Evolutionary conservation across 2,113 vertebrate genomes (phyloP).

Genomic region (Eolophus roseicapilla): DNA sequence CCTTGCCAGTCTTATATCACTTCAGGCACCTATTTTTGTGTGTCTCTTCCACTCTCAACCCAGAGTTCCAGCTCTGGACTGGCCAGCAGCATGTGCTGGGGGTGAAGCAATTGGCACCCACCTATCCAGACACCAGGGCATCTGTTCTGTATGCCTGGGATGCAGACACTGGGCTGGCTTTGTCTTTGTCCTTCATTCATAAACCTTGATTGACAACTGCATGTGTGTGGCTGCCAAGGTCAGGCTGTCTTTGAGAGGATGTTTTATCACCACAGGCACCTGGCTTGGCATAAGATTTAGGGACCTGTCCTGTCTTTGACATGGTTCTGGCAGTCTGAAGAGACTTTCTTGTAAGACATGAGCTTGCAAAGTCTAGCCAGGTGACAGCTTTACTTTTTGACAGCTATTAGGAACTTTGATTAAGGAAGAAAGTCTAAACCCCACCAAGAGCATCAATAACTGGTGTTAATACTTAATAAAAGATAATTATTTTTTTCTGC

Average conservation of each 20-base stretch:
- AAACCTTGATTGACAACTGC: conserved; percentile 54
- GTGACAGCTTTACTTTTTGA: not conserved
- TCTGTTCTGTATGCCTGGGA: not conserved
- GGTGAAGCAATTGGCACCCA: not conserved
- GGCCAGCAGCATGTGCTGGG: not conserved
- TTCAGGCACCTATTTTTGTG: not conserved
- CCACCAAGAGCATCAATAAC: not conserved
- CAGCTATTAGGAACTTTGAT: not conserved
- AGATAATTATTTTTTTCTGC: not conserved
- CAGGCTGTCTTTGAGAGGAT: conserved; percentile 44
- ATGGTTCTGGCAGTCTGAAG: conserved; percentile 28
- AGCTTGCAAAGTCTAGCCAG: not conserved
- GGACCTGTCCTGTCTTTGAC: not conserved
- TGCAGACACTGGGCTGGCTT: not conserved
- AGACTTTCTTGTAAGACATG: not conserved
- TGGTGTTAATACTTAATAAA: not conserved
- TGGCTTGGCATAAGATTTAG: conserved; percentile 56
- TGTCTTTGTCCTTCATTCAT: not conserved
- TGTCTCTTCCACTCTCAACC: not conserved
- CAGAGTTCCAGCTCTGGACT: not conserved
- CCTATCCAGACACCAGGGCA: not conserved
- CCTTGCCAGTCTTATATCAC: not conserved
- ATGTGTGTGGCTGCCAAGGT: conserved; percentile 27
- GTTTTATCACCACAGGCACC: conserved; percentile 45
- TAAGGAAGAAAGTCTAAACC: not conserved